Evolutionary conservation across 92 coral and sea anemone genomes (phyloP), one percentile per base, ranked within the genome.

Genomic region (Phenganax marumi): DNA sequence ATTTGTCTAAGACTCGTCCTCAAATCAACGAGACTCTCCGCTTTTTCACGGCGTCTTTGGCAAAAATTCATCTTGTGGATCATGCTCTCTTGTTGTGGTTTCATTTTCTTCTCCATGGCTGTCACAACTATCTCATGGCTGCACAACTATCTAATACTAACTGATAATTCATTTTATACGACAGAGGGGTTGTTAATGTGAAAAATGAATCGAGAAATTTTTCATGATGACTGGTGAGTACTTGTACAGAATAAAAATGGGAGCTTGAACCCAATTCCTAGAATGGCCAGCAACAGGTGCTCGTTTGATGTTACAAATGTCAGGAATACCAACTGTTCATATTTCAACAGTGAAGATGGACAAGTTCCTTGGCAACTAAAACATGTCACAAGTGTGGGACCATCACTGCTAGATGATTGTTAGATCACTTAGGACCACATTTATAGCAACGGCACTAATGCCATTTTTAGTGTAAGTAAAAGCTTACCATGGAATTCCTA

Each of bases 81-180:
- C 10, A 43, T 52, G 11, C 80, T n/a, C 70, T 81, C 76, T 51
- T 81, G 64, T 17, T 43, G 24, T 52, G 85, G 85, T 61, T 71
- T 70, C 49, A 81, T 70, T 8, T 69, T 48, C 12, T 17, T 11
- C 6, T 69, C 50, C 55, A 66, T 24, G 11, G 84, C 80, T n/a
- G 81, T 49, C 81, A 76, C n/a, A n/a, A n/a, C n/a, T n/a, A n/a
- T n/a, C n/a, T n/a, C n/a, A n/a, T n/a, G n/a, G n/a, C n/a, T n/a
- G n/a, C n/a, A n/a, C n/a, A n/a, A n/a, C n/a, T n/a, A n/a, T n/a
- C n/a, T n/a, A n/a, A n/a, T n/a, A n/a, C n/a, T n/a, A n/a, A n/a
- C n/a, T n/a, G n/a, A n/a, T n/a, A n/a, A n/a, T n/a, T n/a, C 90
- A 7, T 52, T 87, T 23, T 87, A 79, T 83, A 50, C 23, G 11